These are phyloP conservation scores for Villa cingulata DNA, from an alignment of 2,888 invertebrate genomes.

Conservation along the genomic window DNA sequence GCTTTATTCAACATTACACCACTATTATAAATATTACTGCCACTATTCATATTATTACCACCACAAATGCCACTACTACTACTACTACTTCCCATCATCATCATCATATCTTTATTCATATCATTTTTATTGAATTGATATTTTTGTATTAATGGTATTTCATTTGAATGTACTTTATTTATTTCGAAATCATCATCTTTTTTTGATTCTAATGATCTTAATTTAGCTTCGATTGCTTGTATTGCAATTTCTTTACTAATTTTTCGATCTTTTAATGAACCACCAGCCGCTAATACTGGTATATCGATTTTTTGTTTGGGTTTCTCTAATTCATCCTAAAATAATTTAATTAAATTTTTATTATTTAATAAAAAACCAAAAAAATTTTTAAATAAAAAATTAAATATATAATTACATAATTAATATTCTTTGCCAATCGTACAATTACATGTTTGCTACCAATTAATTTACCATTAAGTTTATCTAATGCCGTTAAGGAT, in stretches of 20 bases:
- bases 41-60: constrained; percentile 13
- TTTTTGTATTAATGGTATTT: constrained; percentile 53
- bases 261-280: constrained; percentile 41
- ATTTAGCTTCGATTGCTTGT: constrained; percentile 76
- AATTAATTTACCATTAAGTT: constrained; percentile 59
- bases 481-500: constrained; percentile 56
- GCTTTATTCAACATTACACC: constrained; percentile 15
- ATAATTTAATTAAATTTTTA: too few species aligned
- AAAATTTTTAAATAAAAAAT: too few species aligned
- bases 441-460: constrained; percentile 65
- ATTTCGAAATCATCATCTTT: constrained; percentile 56
- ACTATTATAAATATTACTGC: too few species aligned
- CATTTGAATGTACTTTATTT: constrained; percentile 52
- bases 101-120: constrained; percentile 11
- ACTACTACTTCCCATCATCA: constrained; percentile 3
- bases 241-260: constrained; percentile 68
- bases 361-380: too few species aligned
- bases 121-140: constrained; percentile 43
- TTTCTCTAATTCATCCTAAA: constrained; percentile 61
- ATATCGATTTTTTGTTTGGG: constrained; percentile 63
- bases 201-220: constrained; percentile 60
- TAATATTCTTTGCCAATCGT: constrained; percentile 65
- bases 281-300: constrained; percentile 57
- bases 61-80: constrained; percentile 6
- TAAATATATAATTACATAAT: constrained; percentile 40